phyloP scores from a whole-genome alignment of 2,888 invertebrate species.

The Stegophylla sp. region DNA sequence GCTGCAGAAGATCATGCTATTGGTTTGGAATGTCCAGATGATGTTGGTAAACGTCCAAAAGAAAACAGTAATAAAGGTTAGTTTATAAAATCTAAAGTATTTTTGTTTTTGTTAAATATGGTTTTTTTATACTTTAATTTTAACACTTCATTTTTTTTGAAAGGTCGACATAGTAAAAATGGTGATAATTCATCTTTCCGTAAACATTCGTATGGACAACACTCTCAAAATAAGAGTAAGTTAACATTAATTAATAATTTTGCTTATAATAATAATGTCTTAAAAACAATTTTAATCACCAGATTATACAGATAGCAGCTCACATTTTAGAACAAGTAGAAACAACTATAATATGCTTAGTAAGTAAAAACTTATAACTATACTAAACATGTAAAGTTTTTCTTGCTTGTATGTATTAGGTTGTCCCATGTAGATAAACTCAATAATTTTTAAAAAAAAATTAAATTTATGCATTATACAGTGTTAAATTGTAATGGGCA shows the following conservation, averaged over 20 bases:
- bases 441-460: background rate
- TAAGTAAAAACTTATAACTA: conserved; percentile 14
- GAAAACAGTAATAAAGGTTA: conserved; percentile 55
- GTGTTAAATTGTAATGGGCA: no score
- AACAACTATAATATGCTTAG: conserved; percentile 30
- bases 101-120: background rate
- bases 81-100: background rate
- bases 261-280: background rate
- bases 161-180: conserved; percentile 39
- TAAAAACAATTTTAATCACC: background rate
- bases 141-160: conserved; percentile 14
- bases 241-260: background rate
- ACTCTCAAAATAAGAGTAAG: conserved; percentile 42
- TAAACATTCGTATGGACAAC: conserved; percentile 25
- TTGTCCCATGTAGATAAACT: background rate
- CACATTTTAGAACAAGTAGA: conserved; percentile 8
- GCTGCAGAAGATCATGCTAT: conserved; percentile 76
- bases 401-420: no score
- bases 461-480: background rate
- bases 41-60: conserved; percentile 76
- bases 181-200: conserved; percentile 39
- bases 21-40: conserved; percentile 75
- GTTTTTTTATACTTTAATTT: background rate
- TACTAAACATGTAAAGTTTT: background rate
- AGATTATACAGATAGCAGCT: conserved; percentile 25